These are phyloP conservation scores for Leucoraja erinaceus DNA, from an alignment of 2,113 vertebrate species.

Conservation along the genomic window DNA sequence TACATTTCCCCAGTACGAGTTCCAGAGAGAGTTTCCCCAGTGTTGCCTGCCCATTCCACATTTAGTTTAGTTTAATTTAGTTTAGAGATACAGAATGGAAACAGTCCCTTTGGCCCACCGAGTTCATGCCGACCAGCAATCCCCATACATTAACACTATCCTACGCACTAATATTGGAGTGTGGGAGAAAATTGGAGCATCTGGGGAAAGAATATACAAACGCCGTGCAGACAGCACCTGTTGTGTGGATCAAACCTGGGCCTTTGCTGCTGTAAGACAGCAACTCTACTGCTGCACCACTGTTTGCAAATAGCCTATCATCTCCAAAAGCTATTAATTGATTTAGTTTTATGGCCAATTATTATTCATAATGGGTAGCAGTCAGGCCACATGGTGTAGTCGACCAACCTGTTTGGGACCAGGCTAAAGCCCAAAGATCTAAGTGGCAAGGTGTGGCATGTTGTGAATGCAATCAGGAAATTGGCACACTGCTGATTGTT, in stretches of 20 bases:
- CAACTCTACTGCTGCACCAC: too few species aligned
- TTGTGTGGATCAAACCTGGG: too few species aligned
- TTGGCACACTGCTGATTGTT: background rate
- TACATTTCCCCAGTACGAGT: background rate
- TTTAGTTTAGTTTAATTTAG: too few species aligned
- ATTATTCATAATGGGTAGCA: background rate
- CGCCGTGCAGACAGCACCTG: too few species aligned
- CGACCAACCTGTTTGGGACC: background rate
- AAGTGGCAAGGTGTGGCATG: background rate
- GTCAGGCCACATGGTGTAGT: background rate
- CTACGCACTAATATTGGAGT: too few species aligned
- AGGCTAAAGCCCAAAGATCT: background rate
- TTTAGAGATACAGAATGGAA: too few species aligned
- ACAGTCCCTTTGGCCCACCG: too few species aligned
- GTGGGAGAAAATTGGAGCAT: too few species aligned
- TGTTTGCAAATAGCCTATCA: background rate
- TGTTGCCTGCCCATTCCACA: background rate
- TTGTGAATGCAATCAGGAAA: background rate
- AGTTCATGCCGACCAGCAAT: too few species aligned
- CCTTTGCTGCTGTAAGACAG: too few species aligned
- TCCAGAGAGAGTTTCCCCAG: background rate
- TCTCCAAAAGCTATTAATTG: background rate
- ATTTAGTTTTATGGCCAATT: constrained; percentile 10
- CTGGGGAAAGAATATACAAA: too few species aligned
- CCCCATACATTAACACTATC: too few species aligned